Base-by-base conservation (phyloP, 1,140 invertebrate species). In the Drosophila kepulauana region DNA sequence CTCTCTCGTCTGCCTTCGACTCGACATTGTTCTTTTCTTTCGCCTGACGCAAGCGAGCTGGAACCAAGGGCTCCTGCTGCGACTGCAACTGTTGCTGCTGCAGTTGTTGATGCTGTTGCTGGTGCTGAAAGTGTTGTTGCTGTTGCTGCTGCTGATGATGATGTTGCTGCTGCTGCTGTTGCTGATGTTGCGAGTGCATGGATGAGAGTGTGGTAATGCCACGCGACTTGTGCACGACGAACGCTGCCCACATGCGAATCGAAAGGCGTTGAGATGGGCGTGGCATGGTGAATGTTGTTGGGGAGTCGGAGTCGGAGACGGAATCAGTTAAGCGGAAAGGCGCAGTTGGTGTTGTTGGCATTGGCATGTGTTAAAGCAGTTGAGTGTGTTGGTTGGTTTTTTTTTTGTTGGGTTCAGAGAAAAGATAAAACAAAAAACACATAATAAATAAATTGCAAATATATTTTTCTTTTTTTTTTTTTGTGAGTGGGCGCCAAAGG, bases 191-290 rank as follows among this genome's bases (percentile, higher is more conserved):
- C 79, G 91, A 91, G 84, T 92, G 91, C 68, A 95, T 94, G 66
- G 95, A 96, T 82, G 95, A 95, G 56, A 98, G 93, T 33, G 97
- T 98, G 48, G 97, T 96, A 69, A 97, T 95, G 48, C 95, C 96
- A 87, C 95, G 94, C 49, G 95, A 95, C 79, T 96, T 94, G 93
- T 97, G 97, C 48, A 97, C 97, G 6, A 97, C 95, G 92, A 97
- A 98, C 51, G 95, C 95, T 91, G 77, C 65, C 5, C 54, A 58
- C 63, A 78, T 61, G 75, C 57, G 52, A 64, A 59, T 65, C 65
- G 58, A 52, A 7, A 35, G 38, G 57, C 48, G 33, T 49, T 16
- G 38, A 45, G 51, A 45, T 52, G 67, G 49, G 30, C 41, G 71
- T 62, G 59, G 41, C 41, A 43, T 43, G 41, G 51, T 56, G 51